Percentiles rank a stretch among this genome's conserved stretches.
phyloP scores from a whole-genome alignment of 1,140 invertebrate genomes.

The Brachionus manjavacas region DNA sequence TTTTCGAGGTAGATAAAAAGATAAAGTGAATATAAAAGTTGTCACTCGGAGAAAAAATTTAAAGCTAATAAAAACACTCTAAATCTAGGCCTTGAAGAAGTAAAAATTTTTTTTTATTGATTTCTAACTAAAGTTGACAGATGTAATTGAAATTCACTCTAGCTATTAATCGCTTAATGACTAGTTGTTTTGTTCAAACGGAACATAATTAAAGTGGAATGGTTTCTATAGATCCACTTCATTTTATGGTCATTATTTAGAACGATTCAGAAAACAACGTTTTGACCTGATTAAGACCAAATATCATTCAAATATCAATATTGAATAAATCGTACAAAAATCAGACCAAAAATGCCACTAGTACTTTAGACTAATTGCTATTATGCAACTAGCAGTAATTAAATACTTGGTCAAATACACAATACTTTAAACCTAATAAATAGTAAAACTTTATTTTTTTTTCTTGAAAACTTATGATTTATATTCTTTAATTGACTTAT shows the following conservation, averaged over 20 bases:
- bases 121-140: conserved; percentile 8
- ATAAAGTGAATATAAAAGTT: conserved; percentile 1
- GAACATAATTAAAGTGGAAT: conserved; percentile 13
- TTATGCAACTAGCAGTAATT: not conserved
- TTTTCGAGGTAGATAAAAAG: not conserved
- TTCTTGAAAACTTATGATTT: not conserved
- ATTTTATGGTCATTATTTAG: not conserved
- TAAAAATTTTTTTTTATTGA: conserved; percentile 25
- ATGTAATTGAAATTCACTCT: conserved; percentile 7
- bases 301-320: conserved; percentile 8
- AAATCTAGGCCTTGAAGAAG: conserved; percentile 17
- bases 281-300: conserved; percentile 3
- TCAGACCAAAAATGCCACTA: not conserved
- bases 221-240: not conserved
- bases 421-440: not conserved
- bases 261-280: not conserved
- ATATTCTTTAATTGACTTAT: not conserved
- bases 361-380: not conserved
- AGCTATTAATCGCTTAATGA: conserved; percentile 24
- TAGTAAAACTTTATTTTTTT: not conserved
- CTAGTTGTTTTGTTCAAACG: conserved; percentile 5
- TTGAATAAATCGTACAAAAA: not conserved
- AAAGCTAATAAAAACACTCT: not conserved
- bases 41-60: not conserved
- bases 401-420: conserved; percentile 22